These are phyloP conservation scores for Siniperca obscura DNA, from an alignment of 2,797 vertebrate species.

Conservation along the genomic window DNA sequence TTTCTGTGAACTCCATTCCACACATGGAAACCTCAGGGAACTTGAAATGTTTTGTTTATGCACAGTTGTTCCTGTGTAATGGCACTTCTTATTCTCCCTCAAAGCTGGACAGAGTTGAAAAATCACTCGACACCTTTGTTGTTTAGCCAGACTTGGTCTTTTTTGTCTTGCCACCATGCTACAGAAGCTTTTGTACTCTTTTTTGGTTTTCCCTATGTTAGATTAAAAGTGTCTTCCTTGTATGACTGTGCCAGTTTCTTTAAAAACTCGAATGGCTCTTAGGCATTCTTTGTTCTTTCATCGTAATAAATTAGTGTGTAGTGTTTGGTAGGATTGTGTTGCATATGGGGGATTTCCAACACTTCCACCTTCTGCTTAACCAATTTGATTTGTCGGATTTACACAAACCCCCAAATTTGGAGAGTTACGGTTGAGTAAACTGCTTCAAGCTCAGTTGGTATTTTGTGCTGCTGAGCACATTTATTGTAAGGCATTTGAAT, in stretches of 20 bases:
- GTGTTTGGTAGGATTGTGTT: conserved; percentile 10
- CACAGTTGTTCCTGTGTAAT: conserved; percentile 43
- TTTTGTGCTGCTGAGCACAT: conserved; percentile 45
- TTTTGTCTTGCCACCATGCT: conserved; percentile 1
- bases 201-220: not conserved
- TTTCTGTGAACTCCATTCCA: conserved; percentile 22
- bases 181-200: not conserved
- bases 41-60: conserved; percentile 56
- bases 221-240: conserved; percentile 5
- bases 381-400: conserved; percentile 35
- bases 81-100: conserved; percentile 15
- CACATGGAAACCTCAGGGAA: conserved; percentile 58
- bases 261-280: conserved; percentile 4
- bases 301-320: not conserved
- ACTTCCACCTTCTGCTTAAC: conserved; percentile 29
- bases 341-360: conserved; percentile 13
- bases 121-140: conserved; percentile 20
- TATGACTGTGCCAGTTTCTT: not conserved
- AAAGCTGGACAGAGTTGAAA: conserved; percentile 24
- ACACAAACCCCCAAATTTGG: conserved; percentile 18
- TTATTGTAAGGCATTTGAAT: conserved; percentile 59
- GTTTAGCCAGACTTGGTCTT: conserved; percentile 10
- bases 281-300: conserved; percentile 15
- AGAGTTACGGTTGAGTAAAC: conserved; percentile 29
- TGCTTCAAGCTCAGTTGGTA: conserved; percentile 20